Evolutionary conservation across 2,113 vertebrate genomes (phyloP), one percentile per base, ranked within the genome.

Genomic region (Erythrocercus mccallii): DNA sequence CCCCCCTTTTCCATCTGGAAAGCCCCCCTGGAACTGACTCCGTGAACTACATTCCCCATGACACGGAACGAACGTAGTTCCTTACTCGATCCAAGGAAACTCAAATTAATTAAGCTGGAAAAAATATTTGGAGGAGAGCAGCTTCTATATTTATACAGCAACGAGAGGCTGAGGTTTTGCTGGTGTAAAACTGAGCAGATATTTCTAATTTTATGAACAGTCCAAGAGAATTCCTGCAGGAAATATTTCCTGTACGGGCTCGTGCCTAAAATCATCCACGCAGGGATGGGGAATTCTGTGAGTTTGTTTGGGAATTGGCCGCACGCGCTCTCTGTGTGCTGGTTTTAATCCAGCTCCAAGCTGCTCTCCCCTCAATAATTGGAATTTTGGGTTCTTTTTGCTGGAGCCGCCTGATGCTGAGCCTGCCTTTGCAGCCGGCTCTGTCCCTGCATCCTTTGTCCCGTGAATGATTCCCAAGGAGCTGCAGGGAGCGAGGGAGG

Each of bases 81-180:
- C 80, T 80, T 30, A 13, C 56, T 91, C 56, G 2, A 45, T 11
- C 72, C 91, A 54, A 71, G 83, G 35, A 30, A 88, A 88, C 65
- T 92, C 38, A 90, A 89, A 93, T 81, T 79, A 89, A 93, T 81
- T 79, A 84, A 92, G 62, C 66, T 12, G 74, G 48, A 50, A 74
- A 74, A 57, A 28, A 51, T 28, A 51, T 5, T 21, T 13, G 68
- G 86, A 93, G 54, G 86, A 86, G 78, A 92, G 53, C 61, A 86
- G 31, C 45, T 80, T 72, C 86, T 95, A 24, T 51, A 68, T 88
- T 94, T 86, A 21, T 4, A 18, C 38, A 54, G 66, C 53, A 72
- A 28, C 2, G n/a, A 44, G 22, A 72, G 85, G 56, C 82, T 76
- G 74, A 35, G 45, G 70, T 37, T 92, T 42, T 64, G 81, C 35